These are phyloP conservation scores for Agrotis ipsilon DNA, from an alignment of 2,888 invertebrate species.

Conservation along the genomic window DNA sequence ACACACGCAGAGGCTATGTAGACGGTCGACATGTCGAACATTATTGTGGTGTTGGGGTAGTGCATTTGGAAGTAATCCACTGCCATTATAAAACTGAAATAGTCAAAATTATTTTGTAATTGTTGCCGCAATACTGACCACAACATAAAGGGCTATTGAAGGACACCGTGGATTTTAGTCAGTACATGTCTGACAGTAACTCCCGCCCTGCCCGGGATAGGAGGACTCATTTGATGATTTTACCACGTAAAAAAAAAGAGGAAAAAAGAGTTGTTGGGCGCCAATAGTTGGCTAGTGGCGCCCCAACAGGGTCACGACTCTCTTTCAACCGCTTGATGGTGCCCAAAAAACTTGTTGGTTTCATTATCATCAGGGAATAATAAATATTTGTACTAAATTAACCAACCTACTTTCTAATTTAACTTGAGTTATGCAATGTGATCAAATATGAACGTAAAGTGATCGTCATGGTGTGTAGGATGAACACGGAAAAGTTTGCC, in stretches of 20 bases:
- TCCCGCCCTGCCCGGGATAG: too few relatives aligned
- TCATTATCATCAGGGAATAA: neutral
- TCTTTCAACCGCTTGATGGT: neutral
- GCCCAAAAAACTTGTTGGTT: conserved; percentile 1
- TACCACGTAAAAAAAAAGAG: too few relatives aligned
- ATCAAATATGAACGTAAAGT: neutral
- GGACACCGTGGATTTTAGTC: too few relatives aligned
- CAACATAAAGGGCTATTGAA: too few relatives aligned
- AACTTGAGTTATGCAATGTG: neutral
- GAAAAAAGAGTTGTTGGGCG: conserved; percentile 1
- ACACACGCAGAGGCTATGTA: conserved; percentile 97
- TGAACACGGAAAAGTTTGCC: neutral
- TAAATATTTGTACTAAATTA: neutral
- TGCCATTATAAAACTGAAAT: conserved; percentile 96
- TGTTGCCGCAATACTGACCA: too few relatives aligned
- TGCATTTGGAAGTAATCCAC: conserved; percentile 97
- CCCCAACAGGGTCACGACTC: conserved; percentile 3
- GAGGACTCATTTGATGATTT: too few relatives aligned
- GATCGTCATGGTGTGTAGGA: neutral
- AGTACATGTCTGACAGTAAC: too few relatives aligned
- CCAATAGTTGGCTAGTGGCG: neutral
- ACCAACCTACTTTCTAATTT: neutral
- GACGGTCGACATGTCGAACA: conserved; percentile 98
- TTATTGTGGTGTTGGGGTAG: conserved; percentile 96
- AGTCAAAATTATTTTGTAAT: neutral